Evolutionary conservation across 2,888 invertebrate genomes (phyloP), one percentile per base, ranked within the genome.

Genomic region (Spodoptera littoralis): DNA sequence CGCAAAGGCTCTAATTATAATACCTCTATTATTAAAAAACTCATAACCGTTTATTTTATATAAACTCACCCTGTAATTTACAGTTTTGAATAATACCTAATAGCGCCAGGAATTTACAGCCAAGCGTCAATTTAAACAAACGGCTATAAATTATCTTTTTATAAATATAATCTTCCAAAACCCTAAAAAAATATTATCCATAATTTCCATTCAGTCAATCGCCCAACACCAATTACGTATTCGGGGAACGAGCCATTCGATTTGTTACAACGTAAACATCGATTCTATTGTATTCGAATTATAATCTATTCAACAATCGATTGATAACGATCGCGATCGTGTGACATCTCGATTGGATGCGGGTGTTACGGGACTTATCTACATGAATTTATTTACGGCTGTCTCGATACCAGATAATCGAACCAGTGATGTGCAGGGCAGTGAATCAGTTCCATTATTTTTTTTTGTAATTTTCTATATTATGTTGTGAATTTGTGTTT

Each of bases 321-420:
- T 64, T 73, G 88, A 87, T 88, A 84, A 84, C 80, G 67, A 87
- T 87, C 86, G 70, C 67, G 79, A 79, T 83, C 77, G 77, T 76
- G 83, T 81, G 79, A 79, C 82, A 82, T 77, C 78, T 76, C 80
- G 83, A 85, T 87, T 85, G 84, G 85, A 90, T 90, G 88, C 89
- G 89, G 89, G 89, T 82, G 84, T 83, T 84, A 77, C 79, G 60
- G 55, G 69, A 61, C 65, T 70, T 69, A 71, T 73, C 73, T 68
- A 69, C 65, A 76, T 71, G 68, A 74, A 76, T 81, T 81, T 80
- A 73, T 81, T 77, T 77, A 70, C 62, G 62, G 42, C 30, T 65
- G 55, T 60, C 55, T 50, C 50, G 72, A 71, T 65, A 50, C 18
- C 36, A 66, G 50, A 77, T 73, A 62, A 56, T 53, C 43, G 42